These are phyloP conservation scores for Zootoca vivipara DNA, from an alignment of 2,113 vertebrate species.

Conservation along the genomic window DNA sequence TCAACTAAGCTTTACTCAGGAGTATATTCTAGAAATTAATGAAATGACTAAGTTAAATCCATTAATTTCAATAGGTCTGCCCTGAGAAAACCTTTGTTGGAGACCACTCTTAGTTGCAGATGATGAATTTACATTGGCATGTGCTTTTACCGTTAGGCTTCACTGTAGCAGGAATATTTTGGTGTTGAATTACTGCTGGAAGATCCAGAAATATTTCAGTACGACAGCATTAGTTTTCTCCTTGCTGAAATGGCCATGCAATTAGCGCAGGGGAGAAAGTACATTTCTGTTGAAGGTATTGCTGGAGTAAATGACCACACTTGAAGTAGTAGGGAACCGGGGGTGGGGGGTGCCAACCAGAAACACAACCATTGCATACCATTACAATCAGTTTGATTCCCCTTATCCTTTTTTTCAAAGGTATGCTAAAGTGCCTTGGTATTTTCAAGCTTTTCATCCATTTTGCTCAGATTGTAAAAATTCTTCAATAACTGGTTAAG, in stretches of 20 bases:
- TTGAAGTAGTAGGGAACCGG: not conserved
- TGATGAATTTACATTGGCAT: not conserved
- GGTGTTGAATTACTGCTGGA: not conserved
- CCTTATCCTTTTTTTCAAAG: not conserved
- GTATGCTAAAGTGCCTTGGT: not conserved
- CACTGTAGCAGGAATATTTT: not conserved
- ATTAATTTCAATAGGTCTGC: no score
- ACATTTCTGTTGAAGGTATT: not conserved
- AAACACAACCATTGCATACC: not conserved
- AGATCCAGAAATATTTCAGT: not conserved
- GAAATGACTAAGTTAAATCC: no score
- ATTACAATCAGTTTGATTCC: not conserved
- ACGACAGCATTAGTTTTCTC: not conserved
- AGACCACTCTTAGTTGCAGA: not conserved
- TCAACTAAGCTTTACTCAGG: no score
- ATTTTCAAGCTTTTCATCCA: constrained; percentile 38
- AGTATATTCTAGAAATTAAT: no score
- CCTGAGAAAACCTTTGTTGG: no score
- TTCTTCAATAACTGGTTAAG: constrained; percentile 53
- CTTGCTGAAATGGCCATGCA: not conserved
- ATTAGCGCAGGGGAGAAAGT: not conserved
- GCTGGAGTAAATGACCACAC: not conserved
- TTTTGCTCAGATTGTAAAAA: constrained; percentile 36
- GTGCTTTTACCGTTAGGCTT: not conserved
- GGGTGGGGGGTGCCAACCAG: not conserved